Evolutionary conservation across 2,797 vertebrate genomes (phyloP), one percentile per base, ranked within the genome.

Genomic region (Catostomus latipinnis): DNA sequence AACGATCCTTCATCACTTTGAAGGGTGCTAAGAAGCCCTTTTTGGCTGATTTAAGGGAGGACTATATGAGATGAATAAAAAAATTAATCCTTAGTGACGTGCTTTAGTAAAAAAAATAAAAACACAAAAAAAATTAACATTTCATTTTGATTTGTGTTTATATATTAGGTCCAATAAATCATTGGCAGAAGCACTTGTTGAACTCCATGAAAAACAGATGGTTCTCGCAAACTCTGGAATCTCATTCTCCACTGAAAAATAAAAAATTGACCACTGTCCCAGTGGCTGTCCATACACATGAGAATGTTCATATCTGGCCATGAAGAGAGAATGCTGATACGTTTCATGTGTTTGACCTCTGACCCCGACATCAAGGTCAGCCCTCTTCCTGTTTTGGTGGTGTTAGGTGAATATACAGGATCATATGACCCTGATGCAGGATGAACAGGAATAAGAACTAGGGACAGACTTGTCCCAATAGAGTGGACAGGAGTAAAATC

Each of bases 371-470:
- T 81, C 76, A 69, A 83, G 53, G 74, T 75, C 81, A 45, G 16
- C 72, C 52, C 45, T 74, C 49, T 82, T 86, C 83, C 85, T 85
- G 83, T 86, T 88, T 85, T 83, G 48, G 52, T 52, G 52, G 16
- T 61, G 16, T 65, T 69, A 76, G 66, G 56, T 84, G 67, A 68
- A 70, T 69, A 50, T 48, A 49, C 8, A 56, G 62, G 63, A 73
- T 74, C 34, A 68, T 52, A 60, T 78, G 62, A 78, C 81, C 46
- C 52, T 62, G 65, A 74, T 56, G 53, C 61, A 80, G 57, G 81
- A 71, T 76, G 81, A 58, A 69, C 11, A 34, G 13, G 62, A 54
- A 69, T 61, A 48, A 34, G 73, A 75, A 65, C 74, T 67, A 61
- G 45, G 70, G 53, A 46, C 49, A 49, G 61, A 79, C 10, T 69